Evolutionary conservation across 2,113 vertebrate species (phyloP), one percentile per base, ranked within the genome.

Genomic region (Poeciliopsis retropinna): DNA sequence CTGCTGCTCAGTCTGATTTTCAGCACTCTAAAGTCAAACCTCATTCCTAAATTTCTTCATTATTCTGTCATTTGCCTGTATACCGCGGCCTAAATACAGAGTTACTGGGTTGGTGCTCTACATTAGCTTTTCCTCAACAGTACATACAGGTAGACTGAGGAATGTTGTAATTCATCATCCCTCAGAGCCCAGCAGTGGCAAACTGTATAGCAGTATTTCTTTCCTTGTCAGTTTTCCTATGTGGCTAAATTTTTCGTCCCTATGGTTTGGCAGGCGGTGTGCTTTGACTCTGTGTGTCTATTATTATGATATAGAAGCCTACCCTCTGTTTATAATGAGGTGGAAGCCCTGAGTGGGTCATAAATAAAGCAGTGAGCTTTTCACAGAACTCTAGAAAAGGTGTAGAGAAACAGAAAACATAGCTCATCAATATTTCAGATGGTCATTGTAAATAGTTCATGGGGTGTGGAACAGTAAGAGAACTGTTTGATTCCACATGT

Each of bases 401-500:
- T 88, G 78, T 75, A 71, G 74, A 87, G 84, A 80, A 85, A 89
- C 69, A 87, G 88, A 84, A 91, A 92, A 91, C 77, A 91, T 85
- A 80, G 75, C 69, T 82, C 75, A 90, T 93, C 75, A 90, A 92
- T 92, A 81, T 91, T 93, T 91, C 86, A 93, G 25, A 83, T 87
- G 91, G 89, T 86, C 81, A 90, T 88, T 82, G 91, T 93, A 85
- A 93, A 92, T 92, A 92, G 85, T 92, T 88, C 77, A 92, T 92
- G 88, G 72, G 80, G 85, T 85, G 81, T 80, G 79, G 75, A 83
- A 79, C 79, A 72, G 80, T 22, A 76, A 83, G 75, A 80, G 84
- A 76, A 83, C 79, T 84, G 87, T 88, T 88, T 91, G 87, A 92
- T 88, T 87, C 72, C 70, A 73, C 63, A 41, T 89, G 88, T 89